Evolutionary conservation across 2,888 invertebrate species (phyloP).

Genomic region (Eupithecia insigniata): DNA sequence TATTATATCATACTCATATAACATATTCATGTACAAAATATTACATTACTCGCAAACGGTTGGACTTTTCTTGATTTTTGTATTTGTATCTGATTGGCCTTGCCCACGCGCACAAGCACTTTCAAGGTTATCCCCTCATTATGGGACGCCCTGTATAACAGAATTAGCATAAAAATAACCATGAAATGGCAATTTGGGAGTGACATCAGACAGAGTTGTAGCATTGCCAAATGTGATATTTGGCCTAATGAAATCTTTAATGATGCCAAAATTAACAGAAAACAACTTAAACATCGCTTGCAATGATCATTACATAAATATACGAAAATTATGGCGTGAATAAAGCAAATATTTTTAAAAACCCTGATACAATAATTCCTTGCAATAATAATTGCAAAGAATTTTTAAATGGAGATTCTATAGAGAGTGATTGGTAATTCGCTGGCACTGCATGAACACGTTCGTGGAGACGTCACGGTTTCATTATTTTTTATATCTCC

Average conservation of each 20-base stretch:
- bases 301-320: not conserved
- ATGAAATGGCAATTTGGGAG: slow-evolving; percentile 24
- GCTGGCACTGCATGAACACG: too few species aligned
- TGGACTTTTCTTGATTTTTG: too few species aligned
- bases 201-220: slow-evolving; percentile 36
- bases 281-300: too few species aligned
- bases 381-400: not conserved
- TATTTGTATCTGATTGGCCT: too few species aligned
- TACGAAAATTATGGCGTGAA: not conserved
- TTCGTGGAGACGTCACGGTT: too few species aligned
- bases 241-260: not conserved
- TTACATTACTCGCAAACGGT: too few species aligned
- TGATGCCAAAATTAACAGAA: not conserved
- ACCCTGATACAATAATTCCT: not conserved
- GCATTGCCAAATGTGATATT: slow-evolving; percentile 40
- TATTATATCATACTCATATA: too few species aligned
- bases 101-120: too few species aligned
- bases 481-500: too few species aligned
- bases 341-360: not conserved
- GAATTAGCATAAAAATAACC: slow-evolving; percentile 40
- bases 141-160: not conserved
- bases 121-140: too few species aligned
- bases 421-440: too few species aligned
- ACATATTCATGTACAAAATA: too few species aligned
- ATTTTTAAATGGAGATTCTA: not conserved